phyloP scores from a whole-genome alignment of 1,140 invertebrate species.

The Cydia fagiglandana region DNA sequence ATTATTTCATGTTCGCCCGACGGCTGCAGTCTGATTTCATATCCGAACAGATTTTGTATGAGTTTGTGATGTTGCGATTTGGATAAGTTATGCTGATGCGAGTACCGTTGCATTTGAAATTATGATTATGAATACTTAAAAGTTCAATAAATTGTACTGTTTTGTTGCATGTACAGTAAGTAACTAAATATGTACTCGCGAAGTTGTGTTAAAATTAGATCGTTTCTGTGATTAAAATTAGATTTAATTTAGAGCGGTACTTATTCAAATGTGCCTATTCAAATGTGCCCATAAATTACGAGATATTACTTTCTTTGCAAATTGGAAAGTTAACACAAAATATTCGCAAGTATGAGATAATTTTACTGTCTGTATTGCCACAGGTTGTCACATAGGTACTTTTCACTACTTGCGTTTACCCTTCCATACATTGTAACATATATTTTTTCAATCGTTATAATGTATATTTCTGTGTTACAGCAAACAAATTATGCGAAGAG shows the following conservation, averaged over 20 bases:
- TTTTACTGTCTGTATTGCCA: not conserved
- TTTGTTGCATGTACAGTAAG: not conserved
- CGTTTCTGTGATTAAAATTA: not conserved
- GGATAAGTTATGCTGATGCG: constrained; percentile 22
- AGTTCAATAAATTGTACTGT: not conserved
- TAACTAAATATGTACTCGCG: not conserved
- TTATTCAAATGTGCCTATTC: not conserved
- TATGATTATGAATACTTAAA: not conserved
- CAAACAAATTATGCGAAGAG: constrained; percentile 70
- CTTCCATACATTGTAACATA: not conserved
- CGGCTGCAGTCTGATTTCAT: constrained; percentile 70
- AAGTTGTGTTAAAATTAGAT: no score
- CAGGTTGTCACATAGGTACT: not conserved
- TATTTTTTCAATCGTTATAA: not conserved
- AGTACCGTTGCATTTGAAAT: constrained; percentile 1
- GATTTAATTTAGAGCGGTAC: not conserved
- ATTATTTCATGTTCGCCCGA: constrained; percentile 72
- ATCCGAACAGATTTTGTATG: constrained; percentile 62
- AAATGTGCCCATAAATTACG: not conserved
- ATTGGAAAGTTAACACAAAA: no score
- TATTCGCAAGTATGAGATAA: not conserved
- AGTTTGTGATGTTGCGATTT: constrained; percentile 46
- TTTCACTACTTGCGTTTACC: not conserved
- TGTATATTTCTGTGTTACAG: constrained; percentile 47
- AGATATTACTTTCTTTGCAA: no score